Conservation (phyloP, 2,113 vertebrate species). For the Cyprinodon tularosa region DNA sequence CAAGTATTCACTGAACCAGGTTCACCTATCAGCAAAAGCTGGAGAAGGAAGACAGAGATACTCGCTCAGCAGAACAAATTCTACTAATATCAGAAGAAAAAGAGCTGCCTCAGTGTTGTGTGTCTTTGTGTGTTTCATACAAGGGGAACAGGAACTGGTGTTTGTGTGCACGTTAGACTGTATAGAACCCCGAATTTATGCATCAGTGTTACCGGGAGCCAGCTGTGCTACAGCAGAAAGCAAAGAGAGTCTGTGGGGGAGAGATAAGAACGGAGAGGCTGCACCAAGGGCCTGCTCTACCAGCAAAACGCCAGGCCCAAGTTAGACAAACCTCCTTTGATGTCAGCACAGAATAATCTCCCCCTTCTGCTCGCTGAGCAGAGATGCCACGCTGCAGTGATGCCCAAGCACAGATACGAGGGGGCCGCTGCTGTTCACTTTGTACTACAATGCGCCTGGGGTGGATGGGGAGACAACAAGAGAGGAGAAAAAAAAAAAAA, state of each 20-base stretch:
- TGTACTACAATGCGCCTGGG: constrained; percentile 16
- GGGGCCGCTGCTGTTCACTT: constrained; percentile 46
- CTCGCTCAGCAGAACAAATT: constrained; percentile 69
- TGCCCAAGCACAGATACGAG: constrained; percentile 58
- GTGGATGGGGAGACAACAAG: background rate
- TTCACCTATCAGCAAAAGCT: constrained; percentile 46
- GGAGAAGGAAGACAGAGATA: constrained; percentile 7
- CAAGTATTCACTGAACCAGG: constrained; percentile 57
- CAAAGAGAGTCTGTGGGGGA: constrained; percentile 73
- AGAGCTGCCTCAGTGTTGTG: constrained; percentile 42
- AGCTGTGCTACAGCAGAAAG: constrained; percentile 68
- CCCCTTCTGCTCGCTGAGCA: constrained; percentile 49
- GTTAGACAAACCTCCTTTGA: constrained; percentile 77
- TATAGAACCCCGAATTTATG: constrained; percentile 48
- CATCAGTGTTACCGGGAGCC: constrained; percentile 62
- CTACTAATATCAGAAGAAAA: constrained; percentile 58
- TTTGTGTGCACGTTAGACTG: constrained; percentile 49
- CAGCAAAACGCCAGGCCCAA: constrained; percentile 71
- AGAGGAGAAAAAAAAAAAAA: background rate
- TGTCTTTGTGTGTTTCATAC: constrained; percentile 29
- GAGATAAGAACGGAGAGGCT: constrained; percentile 72
- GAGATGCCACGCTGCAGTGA: constrained; percentile 59
- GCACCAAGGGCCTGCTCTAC: constrained; percentile 70
- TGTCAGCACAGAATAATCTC: constrained; percentile 71
- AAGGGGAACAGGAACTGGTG: constrained; percentile 34